These are phyloP conservation scores for Pipistrellus pygmaeus DNA, from an alignment of 2,797 vertebrate species.

Conservation along the genomic window DNA sequence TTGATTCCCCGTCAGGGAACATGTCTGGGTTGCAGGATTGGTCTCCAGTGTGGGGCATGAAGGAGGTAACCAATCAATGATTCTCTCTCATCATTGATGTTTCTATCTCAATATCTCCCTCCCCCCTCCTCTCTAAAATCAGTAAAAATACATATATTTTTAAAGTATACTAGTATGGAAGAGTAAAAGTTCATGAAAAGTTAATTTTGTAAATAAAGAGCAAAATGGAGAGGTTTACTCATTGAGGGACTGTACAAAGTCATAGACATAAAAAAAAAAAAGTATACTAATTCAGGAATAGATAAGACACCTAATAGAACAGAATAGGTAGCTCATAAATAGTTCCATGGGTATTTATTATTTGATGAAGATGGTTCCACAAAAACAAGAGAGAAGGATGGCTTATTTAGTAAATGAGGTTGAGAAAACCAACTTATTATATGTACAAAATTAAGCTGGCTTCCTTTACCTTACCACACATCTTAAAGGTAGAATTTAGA, in stretches of 20 bases:
- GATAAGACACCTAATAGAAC: neutral
- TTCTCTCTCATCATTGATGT: too few relatives aligned
- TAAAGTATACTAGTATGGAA: too few relatives aligned
- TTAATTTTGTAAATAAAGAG: conserved; percentile 19
- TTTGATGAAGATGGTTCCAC: neutral
- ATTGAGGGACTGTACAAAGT: neutral
- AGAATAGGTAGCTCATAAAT: neutral
- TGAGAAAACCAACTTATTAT: neutral
- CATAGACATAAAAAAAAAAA: neutral
- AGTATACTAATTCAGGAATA: neutral
- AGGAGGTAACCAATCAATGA: too few relatives aligned
- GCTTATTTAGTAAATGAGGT: neutral
- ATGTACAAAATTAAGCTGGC: neutral
- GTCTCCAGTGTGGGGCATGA: too few relatives aligned
- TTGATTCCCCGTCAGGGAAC: too few relatives aligned
- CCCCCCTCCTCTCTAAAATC: too few relatives aligned
- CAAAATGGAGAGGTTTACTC: neutral
- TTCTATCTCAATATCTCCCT: too few relatives aligned
- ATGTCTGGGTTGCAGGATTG: too few relatives aligned
- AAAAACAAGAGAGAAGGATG: neutral
- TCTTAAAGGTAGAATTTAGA: neutral
- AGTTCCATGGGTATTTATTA: neutral
- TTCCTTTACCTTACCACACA: neutral
- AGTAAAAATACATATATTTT: too few relatives aligned
- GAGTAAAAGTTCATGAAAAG: neutral